phyloP scores from a whole-genome alignment of 2,113 vertebrate genomes.

The Galeopterus variegatus region DNA sequence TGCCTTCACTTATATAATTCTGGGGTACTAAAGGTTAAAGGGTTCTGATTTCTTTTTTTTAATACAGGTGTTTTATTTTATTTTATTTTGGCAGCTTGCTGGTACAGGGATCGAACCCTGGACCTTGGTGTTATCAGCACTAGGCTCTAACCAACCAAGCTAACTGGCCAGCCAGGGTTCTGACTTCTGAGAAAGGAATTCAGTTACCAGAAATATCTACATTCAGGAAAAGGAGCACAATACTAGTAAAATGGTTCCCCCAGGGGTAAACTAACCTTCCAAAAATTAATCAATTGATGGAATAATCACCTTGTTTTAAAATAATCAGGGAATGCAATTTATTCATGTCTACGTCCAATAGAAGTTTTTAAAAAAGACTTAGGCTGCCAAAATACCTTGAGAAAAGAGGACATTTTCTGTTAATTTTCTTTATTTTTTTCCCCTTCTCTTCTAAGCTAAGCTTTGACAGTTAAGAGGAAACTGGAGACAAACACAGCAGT shows the following conservation, averaged over 20 bases:
- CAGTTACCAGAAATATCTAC: neutral
- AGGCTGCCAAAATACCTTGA: neutral
- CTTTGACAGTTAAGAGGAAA: neutral
- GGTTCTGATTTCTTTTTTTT: neutral
- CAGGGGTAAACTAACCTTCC: neutral
- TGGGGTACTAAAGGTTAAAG: neutral
- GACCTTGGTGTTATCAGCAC: no score
- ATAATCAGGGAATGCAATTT: neutral
- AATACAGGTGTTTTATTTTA: no score
- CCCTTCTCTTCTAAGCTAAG: neutral
- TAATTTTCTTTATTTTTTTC: neutral
- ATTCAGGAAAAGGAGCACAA: neutral
- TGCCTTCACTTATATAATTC: neutral
- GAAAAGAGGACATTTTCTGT: neutral
- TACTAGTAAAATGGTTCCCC: neutral
- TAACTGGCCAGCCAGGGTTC: neutral
- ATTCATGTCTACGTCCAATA: neutral
- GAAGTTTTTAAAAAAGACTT: neutral
- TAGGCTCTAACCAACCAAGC: no score
- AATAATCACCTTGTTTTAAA: neutral
- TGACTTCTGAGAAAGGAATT: neutral
- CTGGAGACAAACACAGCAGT: neutral
- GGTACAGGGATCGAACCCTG: no score
- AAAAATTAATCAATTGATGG: neutral
- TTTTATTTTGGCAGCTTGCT: no score